A percentile compares a stretch with the other conserved stretches of the same genome.
phyloP scores from a whole-genome alignment of 2,113 vertebrate species.

The Miniopterus natalensis region DNA sequence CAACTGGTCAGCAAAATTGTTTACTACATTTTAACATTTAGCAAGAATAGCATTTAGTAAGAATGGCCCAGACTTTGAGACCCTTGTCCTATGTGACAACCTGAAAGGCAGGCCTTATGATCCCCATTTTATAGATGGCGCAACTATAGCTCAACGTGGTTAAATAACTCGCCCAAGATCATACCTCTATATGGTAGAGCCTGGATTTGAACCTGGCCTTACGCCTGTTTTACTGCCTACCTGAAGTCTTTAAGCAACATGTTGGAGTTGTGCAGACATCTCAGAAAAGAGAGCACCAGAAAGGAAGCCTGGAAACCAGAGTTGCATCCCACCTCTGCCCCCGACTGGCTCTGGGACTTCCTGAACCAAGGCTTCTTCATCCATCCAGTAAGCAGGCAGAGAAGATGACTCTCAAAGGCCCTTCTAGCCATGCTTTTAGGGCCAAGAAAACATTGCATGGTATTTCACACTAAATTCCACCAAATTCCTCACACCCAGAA shows the following conservation, averaged over 20 bases:
- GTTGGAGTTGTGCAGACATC: neutral
- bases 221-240: neutral
- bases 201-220: neutral
- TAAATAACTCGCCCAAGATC: neutral
- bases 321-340: neutral
- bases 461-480: conserved; percentile 69
- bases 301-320: neutral
- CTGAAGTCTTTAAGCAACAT: neutral
- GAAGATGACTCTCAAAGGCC: conserved; percentile 33
- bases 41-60: neutral
- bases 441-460: conserved; percentile 63
- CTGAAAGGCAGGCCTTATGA: neutral
- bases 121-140: neutral
- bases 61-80: neutral
- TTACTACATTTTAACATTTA: neutral
- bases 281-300: neutral
- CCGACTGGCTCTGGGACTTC: neutral
- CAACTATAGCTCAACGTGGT: neutral
- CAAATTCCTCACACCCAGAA: conserved; percentile 66
- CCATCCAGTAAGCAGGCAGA: neutral
- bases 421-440: neutral
- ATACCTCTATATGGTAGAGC: too few relatives aligned
- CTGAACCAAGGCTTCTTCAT: neutral
- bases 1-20: neutral
- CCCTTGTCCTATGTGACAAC: neutral